Evolutionary conservation across 2,797 vertebrate genomes (phyloP).

Genomic region (Onychomys torridus): DNA sequence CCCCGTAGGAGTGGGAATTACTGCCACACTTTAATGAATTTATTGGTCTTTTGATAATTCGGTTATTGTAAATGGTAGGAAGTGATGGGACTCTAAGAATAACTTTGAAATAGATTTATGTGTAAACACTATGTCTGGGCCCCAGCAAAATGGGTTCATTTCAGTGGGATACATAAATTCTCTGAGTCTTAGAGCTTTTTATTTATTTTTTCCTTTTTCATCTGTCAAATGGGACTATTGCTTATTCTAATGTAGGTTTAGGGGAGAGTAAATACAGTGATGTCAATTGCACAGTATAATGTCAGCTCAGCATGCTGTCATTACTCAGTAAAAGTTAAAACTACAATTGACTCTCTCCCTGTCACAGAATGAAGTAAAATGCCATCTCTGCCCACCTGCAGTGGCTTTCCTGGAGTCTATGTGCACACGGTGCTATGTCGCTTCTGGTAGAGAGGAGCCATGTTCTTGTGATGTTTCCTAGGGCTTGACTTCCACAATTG

Average conservation of each 20-base stretch:
- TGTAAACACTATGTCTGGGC: not conserved
- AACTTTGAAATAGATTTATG: constrained; percentile 22
- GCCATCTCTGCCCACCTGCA: not conserved
- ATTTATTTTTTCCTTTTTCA: not conserved
- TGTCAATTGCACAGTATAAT: not conserved
- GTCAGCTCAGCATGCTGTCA: not conserved
- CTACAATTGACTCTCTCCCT: not conserved
- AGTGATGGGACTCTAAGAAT: not conserved
- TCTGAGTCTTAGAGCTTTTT: not conserved
- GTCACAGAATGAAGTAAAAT: not conserved
- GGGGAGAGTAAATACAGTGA: not conserved
- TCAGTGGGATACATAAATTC: not conserved
- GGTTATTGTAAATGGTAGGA: not conserved
- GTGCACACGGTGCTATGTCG: not conserved
- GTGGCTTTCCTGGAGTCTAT: not conserved
- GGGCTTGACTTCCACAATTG: constrained; percentile 57
- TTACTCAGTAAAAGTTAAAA: not conserved
- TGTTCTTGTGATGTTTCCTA: constrained; percentile 42
- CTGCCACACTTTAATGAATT: constrained; percentile 33
- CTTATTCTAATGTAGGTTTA: not conserved
- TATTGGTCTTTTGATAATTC: constrained; percentile 54
- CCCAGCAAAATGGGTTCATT: not conserved
- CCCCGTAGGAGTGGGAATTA: not conserved
- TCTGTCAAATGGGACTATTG: not conserved
- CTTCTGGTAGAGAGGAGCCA: constrained; percentile 40